These are phyloP conservation scores for Tigriopus californicus DNA, from an alignment of 2,888 invertebrate species.

Conservation along the genomic window DNA sequence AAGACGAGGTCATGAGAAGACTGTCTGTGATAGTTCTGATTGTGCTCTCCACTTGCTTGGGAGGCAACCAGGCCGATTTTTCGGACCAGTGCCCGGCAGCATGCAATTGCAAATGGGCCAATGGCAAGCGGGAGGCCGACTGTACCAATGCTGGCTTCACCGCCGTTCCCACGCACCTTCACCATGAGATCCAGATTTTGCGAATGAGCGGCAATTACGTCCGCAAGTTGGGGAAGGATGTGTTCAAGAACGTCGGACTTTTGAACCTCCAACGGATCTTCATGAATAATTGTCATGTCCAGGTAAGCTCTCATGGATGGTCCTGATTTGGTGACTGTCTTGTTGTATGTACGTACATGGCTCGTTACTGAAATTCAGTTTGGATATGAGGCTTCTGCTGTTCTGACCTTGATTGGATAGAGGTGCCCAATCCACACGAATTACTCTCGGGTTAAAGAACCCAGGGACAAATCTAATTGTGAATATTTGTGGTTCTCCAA, in stretches of 20 bases:
- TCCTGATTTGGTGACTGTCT: too few relatives aligned
- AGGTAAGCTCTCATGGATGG: slow-evolving; percentile 23
- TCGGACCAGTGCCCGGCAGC: neutral
- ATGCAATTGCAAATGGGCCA: slow-evolving; percentile 14
- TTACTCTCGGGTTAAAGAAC: too few relatives aligned
- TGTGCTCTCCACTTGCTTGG: too few relatives aligned
- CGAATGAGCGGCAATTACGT: slow-evolving; percentile 64
- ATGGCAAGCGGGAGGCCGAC: slow-evolving; percentile 66
- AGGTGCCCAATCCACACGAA: too few relatives aligned
- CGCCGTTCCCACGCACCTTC: slow-evolving; percentile 31
- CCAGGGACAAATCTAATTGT: too few relatives aligned
- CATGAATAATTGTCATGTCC: slow-evolving; percentile 51
- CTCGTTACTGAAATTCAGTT: too few relatives aligned
- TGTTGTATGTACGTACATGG: too few relatives aligned
- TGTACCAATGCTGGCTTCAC: slow-evolving; percentile 63
- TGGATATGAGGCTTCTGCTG: too few relatives aligned
- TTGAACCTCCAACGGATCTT: slow-evolving; percentile 66
- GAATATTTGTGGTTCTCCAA: too few relatives aligned
- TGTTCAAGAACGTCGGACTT: slow-evolving; percentile 55
- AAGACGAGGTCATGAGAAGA: too few relatives aligned
- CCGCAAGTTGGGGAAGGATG: slow-evolving; percentile 50
- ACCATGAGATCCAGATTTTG: slow-evolving; percentile 54
- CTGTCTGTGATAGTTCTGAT: too few relatives aligned
- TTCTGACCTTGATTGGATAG: too few relatives aligned
- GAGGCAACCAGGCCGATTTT: slow-evolving; percentile 4